Conservation (phyloP, 2,113 vertebrate genomes). For the Chloebia gouldiae region DNA sequence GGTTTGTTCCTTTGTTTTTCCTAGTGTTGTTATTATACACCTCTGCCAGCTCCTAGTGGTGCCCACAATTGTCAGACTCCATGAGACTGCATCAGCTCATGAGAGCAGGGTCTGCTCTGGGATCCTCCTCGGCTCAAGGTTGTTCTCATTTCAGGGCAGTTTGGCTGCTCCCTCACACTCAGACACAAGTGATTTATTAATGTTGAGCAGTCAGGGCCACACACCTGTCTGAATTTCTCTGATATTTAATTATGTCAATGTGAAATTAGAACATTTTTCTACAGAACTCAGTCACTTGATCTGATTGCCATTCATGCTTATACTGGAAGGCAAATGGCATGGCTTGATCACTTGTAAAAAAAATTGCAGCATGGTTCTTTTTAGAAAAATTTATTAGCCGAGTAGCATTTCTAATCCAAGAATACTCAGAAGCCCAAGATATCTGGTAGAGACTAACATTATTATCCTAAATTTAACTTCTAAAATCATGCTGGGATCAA, state of each 20-base stretch:
- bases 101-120: fast-evolving
- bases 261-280: not conserved
- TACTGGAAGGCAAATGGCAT: not conserved
- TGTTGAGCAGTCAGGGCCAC: not conserved
- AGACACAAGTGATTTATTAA: not conserved
- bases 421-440: not conserved
- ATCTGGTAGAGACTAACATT: not conserved
- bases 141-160: not conserved
- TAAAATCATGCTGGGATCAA: not conserved
- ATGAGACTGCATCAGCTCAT: fast-evolving
- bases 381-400: not conserved
- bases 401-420: not conserved
- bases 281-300: not conserved
- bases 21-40: not conserved
- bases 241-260: not conserved
- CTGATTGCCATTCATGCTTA: not conserved
- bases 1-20: not conserved
- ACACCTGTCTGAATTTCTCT: not conserved
- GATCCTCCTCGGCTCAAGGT: not conserved
- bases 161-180: not conserved
- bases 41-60: not conserved
- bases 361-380: not conserved
- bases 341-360: not conserved
- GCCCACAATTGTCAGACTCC: fast-evolving
- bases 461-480: not conserved